These are phyloP conservation scores for Patella ulyssiponensis DNA, from an alignment of 2,888 invertebrate genomes.

Conservation along the genomic window DNA sequence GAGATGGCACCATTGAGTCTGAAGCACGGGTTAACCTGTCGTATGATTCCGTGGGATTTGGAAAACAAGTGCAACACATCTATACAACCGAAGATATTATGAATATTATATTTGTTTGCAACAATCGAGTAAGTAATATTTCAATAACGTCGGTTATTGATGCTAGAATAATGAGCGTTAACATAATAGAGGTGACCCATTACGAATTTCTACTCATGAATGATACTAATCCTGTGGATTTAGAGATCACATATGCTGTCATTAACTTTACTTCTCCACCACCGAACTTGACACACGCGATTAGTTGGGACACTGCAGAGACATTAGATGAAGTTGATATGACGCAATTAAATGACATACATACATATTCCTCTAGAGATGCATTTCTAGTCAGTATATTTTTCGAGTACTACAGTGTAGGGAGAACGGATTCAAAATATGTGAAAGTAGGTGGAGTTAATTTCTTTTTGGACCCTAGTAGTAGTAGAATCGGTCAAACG, in stretches of 20 bases:
- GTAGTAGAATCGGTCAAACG: not conserved
- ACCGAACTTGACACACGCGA: not conserved
- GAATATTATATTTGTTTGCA: not conserved
- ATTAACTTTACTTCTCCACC: not conserved
- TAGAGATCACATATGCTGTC: not conserved
- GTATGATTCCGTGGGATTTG: not conserved
- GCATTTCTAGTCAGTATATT: not conserved
- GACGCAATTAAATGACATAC: not conserved
- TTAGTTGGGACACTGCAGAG: not conserved
- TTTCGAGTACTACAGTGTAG: not conserved
- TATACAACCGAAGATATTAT: not conserved
- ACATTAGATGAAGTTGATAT: not conserved
- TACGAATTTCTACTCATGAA: conserved; percentile 9
- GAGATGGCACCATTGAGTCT: not conserved
- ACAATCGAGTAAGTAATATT: not conserved
- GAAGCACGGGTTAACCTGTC: not conserved
- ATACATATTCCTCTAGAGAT: not conserved
- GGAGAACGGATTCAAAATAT: not conserved
- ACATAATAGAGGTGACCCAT: not conserved
- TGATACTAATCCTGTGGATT: not conserved
- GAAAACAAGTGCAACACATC: not conserved
- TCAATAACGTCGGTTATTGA: not conserved
- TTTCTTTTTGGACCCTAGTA: not conserved
- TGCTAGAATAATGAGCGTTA: not conserved
- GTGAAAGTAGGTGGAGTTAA: not conserved